Conservation (phyloP, 2,113 vertebrate genomes). For the Paradoxurus hermaphroditus region DNA sequence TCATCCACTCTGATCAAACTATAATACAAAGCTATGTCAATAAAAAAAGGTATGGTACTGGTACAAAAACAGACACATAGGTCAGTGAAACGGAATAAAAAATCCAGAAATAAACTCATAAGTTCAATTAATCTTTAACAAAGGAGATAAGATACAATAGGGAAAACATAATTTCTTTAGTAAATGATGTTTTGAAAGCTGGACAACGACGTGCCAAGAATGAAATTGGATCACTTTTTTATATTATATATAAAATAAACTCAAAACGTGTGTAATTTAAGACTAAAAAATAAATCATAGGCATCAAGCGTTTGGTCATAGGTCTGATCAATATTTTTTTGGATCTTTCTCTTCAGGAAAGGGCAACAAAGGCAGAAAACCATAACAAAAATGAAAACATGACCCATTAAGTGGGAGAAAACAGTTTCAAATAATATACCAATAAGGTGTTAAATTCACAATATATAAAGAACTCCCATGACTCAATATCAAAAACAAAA, state of each 20-base stretch:
- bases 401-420: not conserved
- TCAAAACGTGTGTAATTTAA: not conserved
- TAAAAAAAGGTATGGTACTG: not conserved
- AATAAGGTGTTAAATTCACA: not conserved
- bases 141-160: not conserved
- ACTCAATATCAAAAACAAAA: not conserved
- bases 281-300: not conserved
- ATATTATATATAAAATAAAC: not conserved
- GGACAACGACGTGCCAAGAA: not conserved
- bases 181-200: not conserved
- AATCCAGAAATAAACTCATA: not conserved
- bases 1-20: not conserved
- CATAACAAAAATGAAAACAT: not conserved
- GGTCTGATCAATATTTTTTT: not conserved
- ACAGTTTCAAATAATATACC: not conserved
- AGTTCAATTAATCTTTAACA: not conserved
- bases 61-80: not conserved
- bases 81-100: not conserved
- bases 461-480: not conserved
- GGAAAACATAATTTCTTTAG: not conserved
- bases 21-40: not conserved
- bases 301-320: not conserved
- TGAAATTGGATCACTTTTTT: not conserved
- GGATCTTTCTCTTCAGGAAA: not conserved
- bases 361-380: not conserved